These are phyloP conservation scores for Trididemnum nubilum DNA, from an alignment of 23 tunicate genomes.

Conservation along the genomic window DNA sequence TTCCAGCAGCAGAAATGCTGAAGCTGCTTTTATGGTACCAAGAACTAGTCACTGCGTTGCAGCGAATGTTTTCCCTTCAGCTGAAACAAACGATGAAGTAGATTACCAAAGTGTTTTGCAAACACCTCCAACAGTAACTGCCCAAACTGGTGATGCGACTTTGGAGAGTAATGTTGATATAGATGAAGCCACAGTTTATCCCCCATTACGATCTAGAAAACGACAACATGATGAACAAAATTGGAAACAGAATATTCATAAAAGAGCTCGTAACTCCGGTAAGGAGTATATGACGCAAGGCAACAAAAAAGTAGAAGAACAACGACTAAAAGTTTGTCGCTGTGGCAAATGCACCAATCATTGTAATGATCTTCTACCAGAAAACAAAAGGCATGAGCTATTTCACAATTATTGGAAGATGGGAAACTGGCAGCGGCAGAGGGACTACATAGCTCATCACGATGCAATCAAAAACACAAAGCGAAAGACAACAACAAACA, in stretches of 20 bases:
- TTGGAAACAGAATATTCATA: background rate
- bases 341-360: slow-evolving; percentile 13
- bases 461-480: background rate
- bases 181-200: background rate
- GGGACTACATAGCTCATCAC: background rate
- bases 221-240: background rate
- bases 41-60: background rate
- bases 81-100: background rate
- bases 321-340: background rate
- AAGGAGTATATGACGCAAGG: background rate
- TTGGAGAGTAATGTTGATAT: background rate
- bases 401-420: background rate
- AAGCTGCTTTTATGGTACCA: background rate
- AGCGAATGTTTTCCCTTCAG: background rate
- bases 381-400: background rate
- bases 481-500: background rate
- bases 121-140: background rate
- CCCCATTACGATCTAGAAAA: background rate
- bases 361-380: background rate
- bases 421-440: background rate
- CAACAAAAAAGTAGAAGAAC: background rate
- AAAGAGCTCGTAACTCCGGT: slow-evolving; percentile 3
- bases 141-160: background rate
- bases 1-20: background rate
- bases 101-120: background rate